Evolutionary conservation across 2,113 vertebrate genomes (phyloP), one percentile per base, ranked within the genome.

Genomic region (Archilochus colubris): DNA sequence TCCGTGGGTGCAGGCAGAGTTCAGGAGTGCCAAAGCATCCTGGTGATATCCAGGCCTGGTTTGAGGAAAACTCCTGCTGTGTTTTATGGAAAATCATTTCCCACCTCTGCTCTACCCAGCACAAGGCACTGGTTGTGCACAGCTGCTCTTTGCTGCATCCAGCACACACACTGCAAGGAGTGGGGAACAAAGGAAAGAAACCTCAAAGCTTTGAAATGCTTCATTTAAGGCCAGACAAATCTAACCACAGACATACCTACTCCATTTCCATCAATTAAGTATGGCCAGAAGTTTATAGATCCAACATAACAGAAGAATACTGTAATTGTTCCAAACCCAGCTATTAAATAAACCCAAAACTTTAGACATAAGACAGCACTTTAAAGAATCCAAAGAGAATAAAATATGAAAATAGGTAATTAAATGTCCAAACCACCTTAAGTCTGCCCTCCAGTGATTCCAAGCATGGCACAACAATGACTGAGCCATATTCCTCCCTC

Each of bases 401-500:
- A 21, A 68, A 12, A 78, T n/a, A 30, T 7, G 5, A 74, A 82
- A 89, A 86, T 7, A 27, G 0, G 20, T 3, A 63, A 69, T 33
- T 68, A 69, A 78, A 50, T 27, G 7, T 69, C 77, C 66, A 89
- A 53, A 11, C 12, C 22, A 73, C 50, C 36, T 54, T 63, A 74
- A 82, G 19, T 63, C 24, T n/a, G 33, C 19, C 18, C 27, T 63
- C 43, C 66, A 55, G 7, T 7, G 12, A 68, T 20, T 58, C n/a
- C 48, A 64, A 25, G 22, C 1, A 0, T 23, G 27, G 40, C 27
- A 31, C 33, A 72, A 12, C 0, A 0, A 31, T 5, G 10, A 46
- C 7, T 1, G 4, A 36, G 53, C 54, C 21, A 48, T 19, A 28
- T 10, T 73, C 16, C 33, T 58, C 57, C 48, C 59, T 46, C 1